Conservation (phyloP, 1,140 invertebrate genomes). For the Musca domestica region DNA sequence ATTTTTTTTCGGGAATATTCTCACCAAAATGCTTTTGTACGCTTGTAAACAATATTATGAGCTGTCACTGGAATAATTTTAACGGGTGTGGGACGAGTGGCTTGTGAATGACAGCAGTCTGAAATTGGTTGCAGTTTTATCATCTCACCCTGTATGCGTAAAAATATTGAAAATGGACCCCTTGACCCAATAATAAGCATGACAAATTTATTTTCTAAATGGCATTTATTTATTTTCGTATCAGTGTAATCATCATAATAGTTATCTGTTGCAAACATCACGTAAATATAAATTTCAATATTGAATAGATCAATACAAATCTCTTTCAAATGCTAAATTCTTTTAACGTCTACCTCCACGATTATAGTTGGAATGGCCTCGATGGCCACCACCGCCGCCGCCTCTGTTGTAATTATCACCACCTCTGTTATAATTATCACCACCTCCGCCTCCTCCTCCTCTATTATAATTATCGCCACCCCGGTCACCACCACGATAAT, state of each 20-base stretch:
- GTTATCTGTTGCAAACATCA: not conserved
- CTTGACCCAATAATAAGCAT: no score
- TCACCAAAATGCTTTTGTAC: no score
- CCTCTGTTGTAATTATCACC: constrained; percentile 29
- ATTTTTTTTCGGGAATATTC: no score
- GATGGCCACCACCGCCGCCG: constrained; percentile 37
- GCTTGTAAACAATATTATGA: no score
- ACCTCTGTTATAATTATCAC: constrained; percentile 15
- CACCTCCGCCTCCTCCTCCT: not conserved
- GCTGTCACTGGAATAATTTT: no score
- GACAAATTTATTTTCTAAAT: not conserved
- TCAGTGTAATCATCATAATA: not conserved
- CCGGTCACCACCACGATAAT: constrained; percentile 31
- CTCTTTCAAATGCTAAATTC: not conserved
- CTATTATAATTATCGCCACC: constrained; percentile 25
- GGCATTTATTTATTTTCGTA: not conserved
- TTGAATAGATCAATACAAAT: not conserved
- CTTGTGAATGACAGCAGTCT: no score
- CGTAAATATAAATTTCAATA: not conserved
- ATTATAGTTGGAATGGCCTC: constrained; percentile 50
- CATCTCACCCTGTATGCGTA: no score
- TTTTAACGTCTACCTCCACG: constrained; percentile 34
- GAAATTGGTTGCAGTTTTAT: no score
- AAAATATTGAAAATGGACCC: no score
- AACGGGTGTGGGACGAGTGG: no score